phyloP scores from a whole-genome alignment of 2,888 invertebrate species.

The Tachina lurida region DNA sequence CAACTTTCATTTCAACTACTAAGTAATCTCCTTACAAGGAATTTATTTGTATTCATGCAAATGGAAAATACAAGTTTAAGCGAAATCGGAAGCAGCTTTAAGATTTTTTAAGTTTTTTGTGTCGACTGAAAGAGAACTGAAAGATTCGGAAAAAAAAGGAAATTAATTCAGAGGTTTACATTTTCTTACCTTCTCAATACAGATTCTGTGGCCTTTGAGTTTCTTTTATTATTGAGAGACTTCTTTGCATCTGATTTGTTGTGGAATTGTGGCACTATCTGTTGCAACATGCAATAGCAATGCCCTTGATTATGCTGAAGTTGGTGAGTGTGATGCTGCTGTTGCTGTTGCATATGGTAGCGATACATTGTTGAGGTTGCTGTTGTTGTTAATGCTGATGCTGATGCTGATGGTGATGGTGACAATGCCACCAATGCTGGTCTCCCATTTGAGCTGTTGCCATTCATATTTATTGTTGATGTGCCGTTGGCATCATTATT shows the following conservation, averaged over 20 bases:
- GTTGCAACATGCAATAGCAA: conserved; percentile 54
- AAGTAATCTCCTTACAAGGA: too few relatives aligned
- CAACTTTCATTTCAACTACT: too few relatives aligned
- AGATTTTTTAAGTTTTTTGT: too few relatives aligned
- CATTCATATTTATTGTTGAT: background rate
- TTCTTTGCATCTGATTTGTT: conserved; percentile 41
- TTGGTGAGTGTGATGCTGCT: conserved; percentile 69
- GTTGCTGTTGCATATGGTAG: conserved; percentile 69
- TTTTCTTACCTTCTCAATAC: conserved; percentile 75
- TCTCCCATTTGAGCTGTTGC: conserved; percentile 12
- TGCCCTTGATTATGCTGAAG: conserved; percentile 31
- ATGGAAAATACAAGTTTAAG: too few relatives aligned
- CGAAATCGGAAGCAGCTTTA: too few relatives aligned
- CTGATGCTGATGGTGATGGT: conserved; percentile 60
- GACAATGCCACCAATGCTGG: conserved; percentile 26
- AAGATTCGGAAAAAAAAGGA: too few relatives aligned
- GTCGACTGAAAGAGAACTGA: too few relatives aligned
- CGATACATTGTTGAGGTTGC: conserved; percentile 44
- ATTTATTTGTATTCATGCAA: too few relatives aligned
- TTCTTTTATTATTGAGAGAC: conserved; percentile 59
- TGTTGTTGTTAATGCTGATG: conserved; percentile 65
- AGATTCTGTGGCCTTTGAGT: conserved; percentile 75
- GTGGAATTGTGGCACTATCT: conserved; percentile 38
- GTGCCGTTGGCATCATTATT: conserved; percentile 33
- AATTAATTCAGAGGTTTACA: too few relatives aligned